These are phyloP conservation scores for Psittacula cyanocephala DNA, from an alignment of 2,113 vertebrate genomes.

Conservation along the genomic window DNA sequence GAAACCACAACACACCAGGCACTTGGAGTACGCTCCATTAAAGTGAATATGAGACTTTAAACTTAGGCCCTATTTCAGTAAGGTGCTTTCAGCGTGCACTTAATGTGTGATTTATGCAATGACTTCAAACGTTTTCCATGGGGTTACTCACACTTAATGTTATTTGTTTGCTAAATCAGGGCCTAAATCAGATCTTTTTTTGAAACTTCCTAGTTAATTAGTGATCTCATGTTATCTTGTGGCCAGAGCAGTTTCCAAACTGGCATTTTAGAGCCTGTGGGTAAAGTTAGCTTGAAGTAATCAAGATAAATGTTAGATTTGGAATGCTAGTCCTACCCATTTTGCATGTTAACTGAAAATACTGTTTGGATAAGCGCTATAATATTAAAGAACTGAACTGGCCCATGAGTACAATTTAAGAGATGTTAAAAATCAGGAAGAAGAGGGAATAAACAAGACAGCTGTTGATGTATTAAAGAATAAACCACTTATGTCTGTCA, in stretches of 20 bases:
- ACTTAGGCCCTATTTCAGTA: conserved; percentile 10
- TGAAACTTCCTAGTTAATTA: conserved; percentile 56
- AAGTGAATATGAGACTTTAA: background rate
- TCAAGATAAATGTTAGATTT: conserved; percentile 56
- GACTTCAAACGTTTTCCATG: conserved; percentile 24
- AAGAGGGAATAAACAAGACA: background rate
- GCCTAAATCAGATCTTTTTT: conserved; percentile 27
- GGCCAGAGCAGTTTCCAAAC: conserved; percentile 36
- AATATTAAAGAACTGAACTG: background rate
- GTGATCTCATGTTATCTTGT: conserved; percentile 1
- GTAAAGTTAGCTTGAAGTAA: conserved; percentile 49
- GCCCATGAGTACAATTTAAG: background rate
- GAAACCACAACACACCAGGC: conserved; percentile 53
- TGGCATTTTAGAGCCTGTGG: conserved; percentile 43
- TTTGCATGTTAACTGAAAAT: conserved; percentile 51
- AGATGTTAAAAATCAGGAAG: background rate
- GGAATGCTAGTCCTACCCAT: conserved; percentile 31
- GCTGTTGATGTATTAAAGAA: background rate
- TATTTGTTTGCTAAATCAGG: conserved; percentile 48
- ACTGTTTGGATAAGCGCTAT: conserved; percentile 32
- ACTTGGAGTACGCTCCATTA: conserved; percentile 14
- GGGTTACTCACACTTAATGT: background rate
- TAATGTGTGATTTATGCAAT: conserved; percentile 50
- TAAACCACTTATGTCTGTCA: background rate
- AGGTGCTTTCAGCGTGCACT: conserved; percentile 29